Conservation (phyloP, 2,797 vertebrate species). For the Bovichtus variegatus region DNA sequence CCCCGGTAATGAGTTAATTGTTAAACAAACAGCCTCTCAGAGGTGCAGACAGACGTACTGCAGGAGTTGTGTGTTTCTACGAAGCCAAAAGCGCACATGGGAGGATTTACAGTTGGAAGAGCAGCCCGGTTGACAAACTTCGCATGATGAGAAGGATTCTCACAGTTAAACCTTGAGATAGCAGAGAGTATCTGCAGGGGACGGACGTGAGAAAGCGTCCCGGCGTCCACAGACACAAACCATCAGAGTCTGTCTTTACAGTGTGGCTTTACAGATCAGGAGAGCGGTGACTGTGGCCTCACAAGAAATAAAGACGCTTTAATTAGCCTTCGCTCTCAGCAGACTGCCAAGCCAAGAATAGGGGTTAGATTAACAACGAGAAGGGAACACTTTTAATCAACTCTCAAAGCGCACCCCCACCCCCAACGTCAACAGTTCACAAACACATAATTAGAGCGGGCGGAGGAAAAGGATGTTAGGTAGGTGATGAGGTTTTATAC, state of each 20-base stretch:
- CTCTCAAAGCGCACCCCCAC: slow-evolving; percentile 60
- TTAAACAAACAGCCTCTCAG: slow-evolving; percentile 59
- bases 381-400: slow-evolving; percentile 76
- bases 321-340: slow-evolving; percentile 71
- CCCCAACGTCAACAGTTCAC: slow-evolving; percentile 70
- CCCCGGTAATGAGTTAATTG: slow-evolving; percentile 47
- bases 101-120: slow-evolving; percentile 57
- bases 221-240: slow-evolving; percentile 62
- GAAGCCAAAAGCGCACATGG: slow-evolving; percentile 57
- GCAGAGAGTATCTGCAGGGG: slow-evolving; percentile 47
- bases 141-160: slow-evolving; percentile 55
- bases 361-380: slow-evolving; percentile 71
- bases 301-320: slow-evolving; percentile 50
- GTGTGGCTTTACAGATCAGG: slow-evolving; percentile 73
- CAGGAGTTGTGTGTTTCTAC: slow-evolving; percentile 48
- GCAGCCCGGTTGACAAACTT: slow-evolving; percentile 28
- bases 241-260: slow-evolving; percentile 67
- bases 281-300: slow-evolving; percentile 67
- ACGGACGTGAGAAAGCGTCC: slow-evolving; percentile 66
- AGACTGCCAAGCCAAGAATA: slow-evolving; percentile 68
- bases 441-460: slow-evolving; percentile 71
- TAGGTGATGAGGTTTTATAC: slow-evolving; percentile 70
- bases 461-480: slow-evolving; percentile 72
- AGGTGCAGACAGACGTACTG: slow-evolving; percentile 48
- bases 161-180: slow-evolving; percentile 54